Base-by-base conservation (phyloP, 2,113 vertebrate genomes). In the Alouatta palliata region DNA sequence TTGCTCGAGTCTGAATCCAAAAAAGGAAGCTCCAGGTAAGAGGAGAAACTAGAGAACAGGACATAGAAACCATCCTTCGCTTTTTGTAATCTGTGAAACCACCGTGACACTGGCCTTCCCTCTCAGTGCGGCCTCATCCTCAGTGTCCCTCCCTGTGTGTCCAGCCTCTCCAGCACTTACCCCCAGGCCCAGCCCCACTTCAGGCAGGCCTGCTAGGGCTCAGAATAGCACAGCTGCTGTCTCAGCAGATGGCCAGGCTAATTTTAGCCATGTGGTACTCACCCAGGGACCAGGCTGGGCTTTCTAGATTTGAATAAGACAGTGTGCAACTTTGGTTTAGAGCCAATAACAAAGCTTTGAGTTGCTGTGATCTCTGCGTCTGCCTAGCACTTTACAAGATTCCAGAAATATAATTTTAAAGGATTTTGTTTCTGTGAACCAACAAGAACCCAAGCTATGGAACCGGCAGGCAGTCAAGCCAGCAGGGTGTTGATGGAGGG, bases 191-290 rank as follows among this genome's bases (percentile, higher is more conserved):
- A 25, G 40, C 54, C 83, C 79, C 37, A 23, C 61, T 80, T 66
- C 27, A 90, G 79, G 89, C 86, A 83, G 86, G 75, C 70, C 58
- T 88, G 56, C 89, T 40, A 64, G 85, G 89, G 75, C 95, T 96
- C 84, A 96, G 97, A 97, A 98, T 96, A 97, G 94, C 92, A 84
- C 82, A 81, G 80, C 92, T 95, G 97, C 97, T 85, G 96, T 54
- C 80, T 97, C 96, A 96, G 97, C 98, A 97, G 97, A 95, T 97
- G 98, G 94, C 90, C 92, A 9, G 43, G 92, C 98, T 98, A 97
- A 98, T 96, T 97, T 98, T 97, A 97, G 89, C 83, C n/a, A 13
- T 5, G 40, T 75, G 87, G 66, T 92, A 35, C 95, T 96, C 91
- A 71, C 87, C 80, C 91, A 37, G 79, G 17, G 84, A 25, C 64